phyloP scores from a whole-genome alignment of 2,888 invertebrate genomes.

The Lasioglossum calceatum region DNA sequence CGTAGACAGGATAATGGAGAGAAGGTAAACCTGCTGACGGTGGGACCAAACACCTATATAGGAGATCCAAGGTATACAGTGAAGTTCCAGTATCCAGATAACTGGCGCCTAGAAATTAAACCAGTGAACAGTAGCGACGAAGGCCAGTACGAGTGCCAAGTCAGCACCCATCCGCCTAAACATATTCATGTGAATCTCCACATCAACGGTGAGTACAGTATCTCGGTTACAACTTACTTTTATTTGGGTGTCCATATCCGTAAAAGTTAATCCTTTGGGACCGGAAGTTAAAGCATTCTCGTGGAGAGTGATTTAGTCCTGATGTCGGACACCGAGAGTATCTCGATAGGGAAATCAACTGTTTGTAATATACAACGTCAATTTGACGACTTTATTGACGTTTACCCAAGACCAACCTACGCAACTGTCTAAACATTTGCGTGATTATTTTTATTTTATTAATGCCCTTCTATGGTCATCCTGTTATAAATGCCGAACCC shows the following conservation, averaged over 20 bases:
- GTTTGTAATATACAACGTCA: neutral
- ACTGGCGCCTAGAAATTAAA: conserved; percentile 86
- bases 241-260: neutral
- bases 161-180: conserved; percentile 86
- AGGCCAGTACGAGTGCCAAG: conserved; percentile 85
- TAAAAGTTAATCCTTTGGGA: neutral
- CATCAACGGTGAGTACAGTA: conserved; percentile 83
- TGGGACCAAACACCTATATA: conserved; percentile 89
- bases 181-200: conserved; percentile 85
- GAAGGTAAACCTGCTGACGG: conserved; percentile 88
- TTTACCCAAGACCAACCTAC: neutral
- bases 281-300: neutral
- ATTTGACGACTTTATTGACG: neutral
- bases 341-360: neutral
- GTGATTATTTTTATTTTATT: too few relatives aligned
- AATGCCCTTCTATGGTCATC: neutral
- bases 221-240: conserved; percentile 6
- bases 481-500: neutral
- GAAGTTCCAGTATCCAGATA: conserved; percentile 86
- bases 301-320: neutral
- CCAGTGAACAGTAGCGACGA: conserved; percentile 85
- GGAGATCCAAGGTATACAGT: conserved; percentile 86
- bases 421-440: neutral
- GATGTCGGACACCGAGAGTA: neutral
- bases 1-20: conserved; percentile 87